Conservation (phyloP, 1,140 invertebrate species). For the Phocides pigmalion region DNA sequence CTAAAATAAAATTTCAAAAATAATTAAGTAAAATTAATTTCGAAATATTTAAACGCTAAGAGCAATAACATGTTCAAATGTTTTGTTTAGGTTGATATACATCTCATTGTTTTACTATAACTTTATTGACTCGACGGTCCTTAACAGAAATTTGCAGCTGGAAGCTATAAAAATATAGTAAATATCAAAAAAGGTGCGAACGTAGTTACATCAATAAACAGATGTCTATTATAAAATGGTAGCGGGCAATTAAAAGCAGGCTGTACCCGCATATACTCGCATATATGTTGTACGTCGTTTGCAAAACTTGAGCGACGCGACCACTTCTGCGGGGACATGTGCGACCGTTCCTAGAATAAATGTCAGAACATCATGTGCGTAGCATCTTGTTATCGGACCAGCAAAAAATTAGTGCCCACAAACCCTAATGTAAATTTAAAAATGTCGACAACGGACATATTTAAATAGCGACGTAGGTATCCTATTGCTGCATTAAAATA, state of each 20-base stretch:
- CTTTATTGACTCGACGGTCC: not conserved
- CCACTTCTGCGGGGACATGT: slow-evolving; percentile 50
- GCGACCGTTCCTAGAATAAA: slow-evolving; percentile 69
- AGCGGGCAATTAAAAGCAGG: slow-evolving; percentile 48
- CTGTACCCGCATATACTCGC: slow-evolving; percentile 42
- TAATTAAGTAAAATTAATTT: too few relatives aligned
- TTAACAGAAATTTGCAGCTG: not conserved
- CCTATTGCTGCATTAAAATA: too few relatives aligned
- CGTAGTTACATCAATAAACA: slow-evolving; percentile 39
- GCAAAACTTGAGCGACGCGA: slow-evolving; percentile 48
- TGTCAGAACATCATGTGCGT: slow-evolving; percentile 54
- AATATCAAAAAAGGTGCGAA: slow-evolving; percentile 12
- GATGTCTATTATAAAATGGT: slow-evolving; percentile 50
- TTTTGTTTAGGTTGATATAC: not conserved
- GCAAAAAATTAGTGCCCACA: slow-evolving; percentile 56
- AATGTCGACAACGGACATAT: slow-evolving; percentile 9
- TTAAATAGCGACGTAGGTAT: not conserved
- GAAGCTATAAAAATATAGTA: not conserved
- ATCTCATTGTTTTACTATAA: not conserved
- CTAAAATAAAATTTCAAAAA: too few relatives aligned
- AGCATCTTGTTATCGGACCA: slow-evolving; percentile 53
- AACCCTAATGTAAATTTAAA: slow-evolving; percentile 1
- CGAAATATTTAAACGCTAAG: too few relatives aligned
- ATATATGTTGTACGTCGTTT: slow-evolving; percentile 34
- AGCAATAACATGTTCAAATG: too few relatives aligned